Base-by-base conservation (phyloP, 2,113 vertebrate species). In the Amblyornis subalaris region DNA sequence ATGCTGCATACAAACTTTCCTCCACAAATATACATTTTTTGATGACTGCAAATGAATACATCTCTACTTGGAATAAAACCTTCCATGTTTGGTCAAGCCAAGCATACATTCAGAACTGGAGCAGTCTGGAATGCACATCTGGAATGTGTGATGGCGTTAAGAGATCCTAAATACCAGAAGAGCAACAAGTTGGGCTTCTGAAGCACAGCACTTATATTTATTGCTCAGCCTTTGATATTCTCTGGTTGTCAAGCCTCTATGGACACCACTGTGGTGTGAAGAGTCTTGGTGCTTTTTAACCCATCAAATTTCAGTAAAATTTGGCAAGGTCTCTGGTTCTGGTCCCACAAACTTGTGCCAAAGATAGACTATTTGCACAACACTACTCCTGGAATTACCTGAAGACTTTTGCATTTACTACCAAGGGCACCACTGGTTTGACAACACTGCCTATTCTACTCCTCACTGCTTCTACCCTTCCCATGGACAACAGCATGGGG, bases 11-110 rank as follows among this genome's bases (percentile, higher is more conserved):
- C 67, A 85, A 94, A 58, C 66, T 94, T 94, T 67, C 35, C 74
- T 95, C 62, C 54, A 91, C 66, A 95, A 95, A 83, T 89, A 95
- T 20, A 93, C 66, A 65, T 70, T 89, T 92, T 94, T 91, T 91
- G 35, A 93, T 88, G 95, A 76, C 54, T 89, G 81, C 70, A 89
- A 84, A 94, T 58, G 71, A 92, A 78, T 92, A 88, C 17, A 82
- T 87, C 83, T 80, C 64, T 73, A 47, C 47, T 91, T 95, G 91
- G 93, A 96, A 93, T 88, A 85, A 78, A 77, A 10, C 2, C 4
- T 14, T 19, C 44, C 38, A 35, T 33, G 42, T 91, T 22, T 75
- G 78, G 66, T 95, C 54, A 94, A 94, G 91, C 93, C 93, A 95
- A 94, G 28, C 51, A 62, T 51, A 70, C 8, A 7, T 94, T 81